Percentiles rank a stretch among this genome's conserved stretches.
Conservation (phyloP, 2,888 invertebrate genomes). For the Tachina lurida region DNA sequence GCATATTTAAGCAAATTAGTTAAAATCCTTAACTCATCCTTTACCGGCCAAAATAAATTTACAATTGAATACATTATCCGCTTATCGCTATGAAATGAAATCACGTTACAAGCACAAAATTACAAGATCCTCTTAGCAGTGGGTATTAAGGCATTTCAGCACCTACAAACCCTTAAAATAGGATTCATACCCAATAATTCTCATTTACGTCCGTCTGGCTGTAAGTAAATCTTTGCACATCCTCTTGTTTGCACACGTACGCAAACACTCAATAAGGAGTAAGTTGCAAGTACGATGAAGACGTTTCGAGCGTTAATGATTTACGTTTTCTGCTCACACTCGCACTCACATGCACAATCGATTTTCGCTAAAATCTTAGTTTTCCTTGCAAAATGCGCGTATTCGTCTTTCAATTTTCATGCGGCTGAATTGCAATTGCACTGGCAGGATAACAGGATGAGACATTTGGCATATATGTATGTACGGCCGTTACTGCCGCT, state of each 20-base stretch:
- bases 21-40: conserved; percentile 32
- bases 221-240: neutral
- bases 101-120: conserved; percentile 70
- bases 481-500: conserved; percentile 37
- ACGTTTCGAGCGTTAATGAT: conserved; percentile 70
- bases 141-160: conserved; percentile 63
- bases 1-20: conserved; percentile 68
- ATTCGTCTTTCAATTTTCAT: conserved; percentile 43
- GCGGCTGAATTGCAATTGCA: conserved; percentile 28
- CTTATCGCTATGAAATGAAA: conserved; percentile 73
- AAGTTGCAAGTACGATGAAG: conserved; percentile 56
- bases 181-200: neutral
- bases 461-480: neutral
- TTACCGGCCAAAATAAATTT: conserved; percentile 35
- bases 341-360: conserved; percentile 34
- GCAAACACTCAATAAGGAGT: conserved; percentile 19
- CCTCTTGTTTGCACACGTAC: conserved; percentile 44
- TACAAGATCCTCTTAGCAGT: conserved; percentile 68
- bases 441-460: neutral
- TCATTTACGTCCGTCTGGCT: neutral
- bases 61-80: conserved; percentile 78
- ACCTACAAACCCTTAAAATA: conserved; percentile 46
- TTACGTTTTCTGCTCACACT: conserved; percentile 56
- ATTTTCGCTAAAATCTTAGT: conserved; percentile 52
- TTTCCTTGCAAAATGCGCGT: conserved; percentile 51